Evolutionary conservation across 2,797 vertebrate genomes (phyloP), one percentile per base, ranked within the genome.

Genomic region (Netta rufina): DNA sequence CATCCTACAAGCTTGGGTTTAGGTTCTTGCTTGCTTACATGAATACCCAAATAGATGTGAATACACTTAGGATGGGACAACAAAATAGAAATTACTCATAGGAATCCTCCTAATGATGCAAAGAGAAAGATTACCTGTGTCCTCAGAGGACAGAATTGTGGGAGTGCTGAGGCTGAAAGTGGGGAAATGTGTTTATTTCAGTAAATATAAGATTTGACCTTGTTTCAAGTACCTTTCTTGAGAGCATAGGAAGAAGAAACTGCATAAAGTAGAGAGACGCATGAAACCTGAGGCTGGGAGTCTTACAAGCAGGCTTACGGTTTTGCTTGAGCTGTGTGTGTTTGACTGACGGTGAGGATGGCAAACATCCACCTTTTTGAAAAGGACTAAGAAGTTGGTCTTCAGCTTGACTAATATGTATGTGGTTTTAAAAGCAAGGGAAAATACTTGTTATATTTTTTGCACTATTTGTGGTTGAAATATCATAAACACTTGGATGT

Each of bases 401-500:
- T 92, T 94, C n/a, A 67, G 49, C 39, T 84, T 67, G 67, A 80
- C 39, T 60, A 72, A 62, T 30, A 14, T 72, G 45, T 56, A 16
- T 67, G 39, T 62, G 15, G 60, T 45, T 95, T 87, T 93, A 82
- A 86, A 91, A 89, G 66, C 69, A 64, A 43, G 45, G 64, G 74
- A 88, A 90, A 89, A 77, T 60, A 84, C 18, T 81, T 67, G 56
- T 80, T 84, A 64, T 79, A 6, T 43, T 56, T 90, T 86, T 86
- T 84, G 53, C n/a, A 27, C 49, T 89, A 9, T 84, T 96, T 70
- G 74, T 76, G 80, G 36, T 64, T 70, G 62, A 84, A 94, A 69
- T 73, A 76, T 25, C 56, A 27, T 64, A 65, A 95, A 41, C 39
- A 6, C 36, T 85, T 85, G 38, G 13, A 28, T 62, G 43, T 74